phyloP scores from a whole-genome alignment of 2,113 vertebrate genomes.

The Dromas ardeola region DNA sequence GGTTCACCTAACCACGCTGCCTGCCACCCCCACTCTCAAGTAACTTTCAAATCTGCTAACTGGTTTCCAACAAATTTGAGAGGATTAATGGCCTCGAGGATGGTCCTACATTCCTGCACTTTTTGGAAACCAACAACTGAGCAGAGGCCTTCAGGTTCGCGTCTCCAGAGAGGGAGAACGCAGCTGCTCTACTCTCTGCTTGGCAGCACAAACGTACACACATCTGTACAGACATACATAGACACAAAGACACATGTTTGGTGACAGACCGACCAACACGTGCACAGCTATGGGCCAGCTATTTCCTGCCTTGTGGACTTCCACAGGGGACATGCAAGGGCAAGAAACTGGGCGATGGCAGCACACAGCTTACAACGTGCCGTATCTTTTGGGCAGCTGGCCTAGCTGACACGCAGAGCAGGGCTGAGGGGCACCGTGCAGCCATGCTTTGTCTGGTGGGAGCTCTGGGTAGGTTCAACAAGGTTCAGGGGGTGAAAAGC shows the following conservation, averaged over 20 bases:
- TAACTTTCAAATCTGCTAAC: background rate
- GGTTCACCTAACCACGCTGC: background rate
- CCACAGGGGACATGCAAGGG: rapidly evolving
- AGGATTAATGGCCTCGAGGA: background rate
- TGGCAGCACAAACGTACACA: background rate
- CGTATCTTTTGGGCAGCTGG: background rate
- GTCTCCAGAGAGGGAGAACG: background rate
- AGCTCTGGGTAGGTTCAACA: background rate
- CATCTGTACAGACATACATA: background rate
- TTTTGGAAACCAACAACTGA: background rate
- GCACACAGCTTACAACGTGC: background rate
- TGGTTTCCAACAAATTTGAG: background rate
- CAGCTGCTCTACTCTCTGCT: background rate
- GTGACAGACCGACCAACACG: background rate
- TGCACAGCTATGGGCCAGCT: background rate
- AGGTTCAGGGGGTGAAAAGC: rapidly evolving
- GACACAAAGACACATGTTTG: background rate
- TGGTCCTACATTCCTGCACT: background rate
- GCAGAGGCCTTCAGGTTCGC: background rate
- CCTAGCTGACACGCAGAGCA: rapidly evolving
- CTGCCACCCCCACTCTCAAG: background rate
- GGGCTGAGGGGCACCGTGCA: background rate
- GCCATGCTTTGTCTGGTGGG: background rate
- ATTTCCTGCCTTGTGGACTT: background rate
- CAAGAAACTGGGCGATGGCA: background rate